phyloP scores from a whole-genome alignment of 1,140 invertebrate species.

The Teleogryllus occipitalis region DNA sequence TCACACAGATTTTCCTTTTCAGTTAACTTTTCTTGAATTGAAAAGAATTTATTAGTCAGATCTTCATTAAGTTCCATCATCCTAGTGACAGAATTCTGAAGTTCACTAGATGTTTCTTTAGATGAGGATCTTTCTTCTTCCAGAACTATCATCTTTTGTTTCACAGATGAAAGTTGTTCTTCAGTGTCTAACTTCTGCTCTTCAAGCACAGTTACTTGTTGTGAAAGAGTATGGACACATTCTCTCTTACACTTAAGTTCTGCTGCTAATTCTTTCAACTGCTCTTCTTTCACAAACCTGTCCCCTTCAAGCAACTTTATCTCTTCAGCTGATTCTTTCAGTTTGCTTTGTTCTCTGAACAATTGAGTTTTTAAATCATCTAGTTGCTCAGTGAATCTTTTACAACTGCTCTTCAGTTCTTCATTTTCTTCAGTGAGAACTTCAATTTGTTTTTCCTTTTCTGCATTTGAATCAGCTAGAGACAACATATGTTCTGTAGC shows the following conservation, averaged over 20 bases:
- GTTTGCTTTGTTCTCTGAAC: background rate
- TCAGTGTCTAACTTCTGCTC: background rate
- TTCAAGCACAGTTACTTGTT: background rate
- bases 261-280: background rate
- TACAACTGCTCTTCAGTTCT: background rate
- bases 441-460: background rate
- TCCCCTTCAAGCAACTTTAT: background rate
- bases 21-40: too few species aligned
- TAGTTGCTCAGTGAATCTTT: background rate
- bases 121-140: conserved; percentile 29
- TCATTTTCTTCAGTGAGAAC: background rate
- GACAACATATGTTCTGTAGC: background rate
- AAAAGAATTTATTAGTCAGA: too few species aligned
- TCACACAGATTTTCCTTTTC: too few species aligned
- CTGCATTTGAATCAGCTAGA: conserved; percentile 6
- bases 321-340: background rate
- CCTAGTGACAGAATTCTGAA: too few species aligned
- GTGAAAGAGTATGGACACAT: background rate
- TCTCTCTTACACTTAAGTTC: background rate
- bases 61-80: too few species aligned
- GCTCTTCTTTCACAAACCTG: background rate
- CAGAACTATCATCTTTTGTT: conserved; percentile 27
- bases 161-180: background rate
- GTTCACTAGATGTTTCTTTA: too few species aligned
- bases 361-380: background rate